Conservation (phyloP, 2,888 invertebrate species). For the Carcina quercana region DNA sequence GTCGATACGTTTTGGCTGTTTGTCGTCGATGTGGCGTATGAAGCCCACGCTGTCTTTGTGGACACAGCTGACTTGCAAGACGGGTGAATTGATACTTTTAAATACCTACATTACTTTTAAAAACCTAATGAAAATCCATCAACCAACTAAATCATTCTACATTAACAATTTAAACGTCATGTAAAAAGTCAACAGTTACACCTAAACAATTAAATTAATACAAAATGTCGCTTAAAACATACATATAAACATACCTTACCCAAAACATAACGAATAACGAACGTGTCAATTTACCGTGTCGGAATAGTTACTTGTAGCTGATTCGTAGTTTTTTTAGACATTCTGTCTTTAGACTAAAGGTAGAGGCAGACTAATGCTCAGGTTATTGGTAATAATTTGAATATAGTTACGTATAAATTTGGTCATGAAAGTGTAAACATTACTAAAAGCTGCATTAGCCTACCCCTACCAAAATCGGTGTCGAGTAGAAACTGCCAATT, state of each 20-base stretch:
- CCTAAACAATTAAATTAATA: too few relatives aligned
- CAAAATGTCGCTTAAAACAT: neutral
- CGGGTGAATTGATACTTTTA: slow-evolving; percentile 57
- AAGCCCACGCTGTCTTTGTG: slow-evolving; percentile 60
- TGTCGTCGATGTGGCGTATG: slow-evolving; percentile 63
- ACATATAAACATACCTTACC: slow-evolving; percentile 4
- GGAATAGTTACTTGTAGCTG: slow-evolving; percentile 33
- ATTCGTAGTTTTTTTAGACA: slow-evolving; percentile 35
- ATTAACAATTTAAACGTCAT: too few relatives aligned
- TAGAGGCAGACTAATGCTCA: slow-evolving; percentile 52
- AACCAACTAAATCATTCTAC: too few relatives aligned
- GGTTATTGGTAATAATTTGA: too few relatives aligned
- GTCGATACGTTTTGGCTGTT: slow-evolving; percentile 52
- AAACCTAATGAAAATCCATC: too few relatives aligned
- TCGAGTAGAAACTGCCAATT: slow-evolving; percentile 28
- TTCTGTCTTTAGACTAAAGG: slow-evolving; percentile 18
- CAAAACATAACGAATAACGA: slow-evolving; percentile 18
- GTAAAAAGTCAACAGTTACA: too few relatives aligned
- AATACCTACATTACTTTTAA: too few relatives aligned
- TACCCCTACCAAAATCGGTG: slow-evolving; percentile 35
- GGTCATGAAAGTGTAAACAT: too few relatives aligned
- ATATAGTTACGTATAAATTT: neutral
- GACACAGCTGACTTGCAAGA: slow-evolving; percentile 40
- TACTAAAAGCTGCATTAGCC: slow-evolving; percentile 22
- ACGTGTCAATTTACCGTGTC: slow-evolving; percentile 54